Conservation (phyloP, 2,797 vertebrate species). For the Cuculus canorus region DNA sequence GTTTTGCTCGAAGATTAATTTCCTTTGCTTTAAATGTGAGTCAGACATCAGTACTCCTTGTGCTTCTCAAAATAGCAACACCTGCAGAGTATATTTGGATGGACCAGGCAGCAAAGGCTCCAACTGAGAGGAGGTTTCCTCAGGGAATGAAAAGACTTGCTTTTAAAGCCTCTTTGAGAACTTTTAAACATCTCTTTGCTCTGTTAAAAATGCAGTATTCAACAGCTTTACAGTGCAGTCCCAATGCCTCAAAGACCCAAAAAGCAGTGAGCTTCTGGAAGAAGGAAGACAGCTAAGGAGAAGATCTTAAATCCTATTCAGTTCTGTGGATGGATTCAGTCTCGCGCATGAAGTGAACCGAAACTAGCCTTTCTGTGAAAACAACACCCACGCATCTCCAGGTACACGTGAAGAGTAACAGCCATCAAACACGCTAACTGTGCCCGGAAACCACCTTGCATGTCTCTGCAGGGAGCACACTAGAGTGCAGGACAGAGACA, state of each 20-base stretch:
- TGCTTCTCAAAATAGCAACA: conserved; percentile 60
- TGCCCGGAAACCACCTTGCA: neutral
- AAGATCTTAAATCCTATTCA: neutral
- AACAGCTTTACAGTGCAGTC: neutral
- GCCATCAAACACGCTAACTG: neutral
- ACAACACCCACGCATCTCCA: neutral
- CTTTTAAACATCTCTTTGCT: conserved; percentile 30
- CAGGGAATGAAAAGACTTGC: conserved; percentile 15
- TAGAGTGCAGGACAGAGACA: neutral
- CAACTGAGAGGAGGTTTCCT: conserved; percentile 37
- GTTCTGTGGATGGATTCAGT: neutral
- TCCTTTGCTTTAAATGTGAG: conserved; percentile 61
- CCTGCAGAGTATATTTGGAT: conserved; percentile 23
- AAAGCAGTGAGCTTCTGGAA: neutral
- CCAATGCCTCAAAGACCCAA: neutral
- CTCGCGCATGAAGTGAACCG: neutral
- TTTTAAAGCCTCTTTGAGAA: conserved; percentile 31
- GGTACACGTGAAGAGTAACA: neutral
- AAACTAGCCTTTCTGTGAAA: neutral
- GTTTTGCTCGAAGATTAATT: conserved; percentile 68
- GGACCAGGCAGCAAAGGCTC: neutral
- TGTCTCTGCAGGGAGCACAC: neutral
- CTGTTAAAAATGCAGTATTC: conserved; percentile 43
- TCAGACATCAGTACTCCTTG: conserved; percentile 31
- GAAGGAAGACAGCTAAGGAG: conserved; percentile 3